Conservation (phyloP, 2,797 vertebrate species). For the Merluccius polli region DNA sequence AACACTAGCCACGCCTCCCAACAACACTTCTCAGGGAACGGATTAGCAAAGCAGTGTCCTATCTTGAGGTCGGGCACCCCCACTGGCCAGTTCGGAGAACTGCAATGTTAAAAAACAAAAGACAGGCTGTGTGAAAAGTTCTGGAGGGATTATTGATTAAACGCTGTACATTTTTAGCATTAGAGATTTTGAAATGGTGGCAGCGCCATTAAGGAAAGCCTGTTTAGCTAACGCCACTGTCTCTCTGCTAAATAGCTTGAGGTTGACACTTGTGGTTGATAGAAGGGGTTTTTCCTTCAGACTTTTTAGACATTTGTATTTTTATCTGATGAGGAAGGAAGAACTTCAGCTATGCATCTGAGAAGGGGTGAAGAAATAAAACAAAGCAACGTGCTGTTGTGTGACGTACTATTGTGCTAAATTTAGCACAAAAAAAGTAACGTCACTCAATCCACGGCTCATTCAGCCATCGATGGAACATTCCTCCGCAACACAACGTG, state of each 20-base stretch:
- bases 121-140: not conserved
- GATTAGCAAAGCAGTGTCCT: not conserved
- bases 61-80: not conserved
- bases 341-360: not conserved
- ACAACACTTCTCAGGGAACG: not conserved
- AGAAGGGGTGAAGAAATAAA: not conserved
- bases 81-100: not conserved
- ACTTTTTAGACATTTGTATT: not conserved
- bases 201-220: not conserved
- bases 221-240: not conserved
- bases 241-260: not conserved
- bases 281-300: not conserved
- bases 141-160: not conserved
- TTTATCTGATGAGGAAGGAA: not conserved
- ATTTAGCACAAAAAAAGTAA: not conserved
- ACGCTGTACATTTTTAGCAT: not conserved
- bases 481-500: constrained; percentile 14
- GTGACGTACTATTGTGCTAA: not conserved
- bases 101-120: not conserved
- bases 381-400: not conserved
- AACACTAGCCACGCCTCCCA: constrained; percentile 30
- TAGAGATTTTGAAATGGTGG: not conserved
- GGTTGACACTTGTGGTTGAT: not conserved
- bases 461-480: constrained; percentile 16
- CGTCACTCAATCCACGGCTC: not conserved